These are phyloP conservation scores for Micrastur ruficollis DNA, from an alignment of 2,797 vertebrate species.

Conservation along the genomic window DNA sequence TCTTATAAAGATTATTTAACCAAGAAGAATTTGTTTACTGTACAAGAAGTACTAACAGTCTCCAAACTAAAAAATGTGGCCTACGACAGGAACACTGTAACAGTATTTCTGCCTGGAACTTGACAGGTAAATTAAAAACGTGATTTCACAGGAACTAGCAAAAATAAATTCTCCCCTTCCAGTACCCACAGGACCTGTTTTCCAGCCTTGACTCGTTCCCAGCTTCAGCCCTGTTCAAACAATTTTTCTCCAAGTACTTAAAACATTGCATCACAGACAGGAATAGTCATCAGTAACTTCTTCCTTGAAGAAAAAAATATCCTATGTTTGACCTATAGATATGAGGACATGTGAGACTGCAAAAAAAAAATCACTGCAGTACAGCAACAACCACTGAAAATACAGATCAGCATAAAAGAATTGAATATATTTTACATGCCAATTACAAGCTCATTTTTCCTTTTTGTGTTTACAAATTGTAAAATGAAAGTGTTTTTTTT, in stretches of 20 bases:
- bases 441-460: neutral
- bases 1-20: neutral
- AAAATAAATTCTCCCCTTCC: neutral
- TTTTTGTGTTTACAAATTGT: neutral
- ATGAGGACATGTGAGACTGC: neutral
- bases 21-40: neutral
- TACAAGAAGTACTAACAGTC: neutral
- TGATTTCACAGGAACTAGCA: neutral
- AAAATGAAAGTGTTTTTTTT: neutral
- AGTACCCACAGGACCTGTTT: neutral
- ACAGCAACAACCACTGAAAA: neutral
- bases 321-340: neutral
- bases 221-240: neutral
- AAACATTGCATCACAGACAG: neutral
- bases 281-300: neutral
- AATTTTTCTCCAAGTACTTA: neutral
- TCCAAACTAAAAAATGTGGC: neutral
- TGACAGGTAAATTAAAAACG: neutral
- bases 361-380: neutral
- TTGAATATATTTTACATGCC: neutral
- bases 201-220: neutral
- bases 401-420: neutral
- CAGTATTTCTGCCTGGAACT: neutral
- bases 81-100: neutral
- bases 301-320: neutral